Conservation (phyloP, 2,113 vertebrate genomes). For the Chaetura pelagica region DNA sequence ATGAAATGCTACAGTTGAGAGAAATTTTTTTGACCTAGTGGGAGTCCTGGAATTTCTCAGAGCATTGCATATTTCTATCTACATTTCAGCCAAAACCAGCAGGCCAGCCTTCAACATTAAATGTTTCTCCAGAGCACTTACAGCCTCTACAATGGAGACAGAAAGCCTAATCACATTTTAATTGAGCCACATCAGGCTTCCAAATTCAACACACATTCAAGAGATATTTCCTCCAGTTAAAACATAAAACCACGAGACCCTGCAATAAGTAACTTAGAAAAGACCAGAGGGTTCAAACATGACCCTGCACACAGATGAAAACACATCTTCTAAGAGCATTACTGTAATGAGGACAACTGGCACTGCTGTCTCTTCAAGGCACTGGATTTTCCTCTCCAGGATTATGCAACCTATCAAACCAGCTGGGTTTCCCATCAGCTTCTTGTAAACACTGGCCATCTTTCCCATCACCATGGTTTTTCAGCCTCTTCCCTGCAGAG, state of each 20-base stretch:
- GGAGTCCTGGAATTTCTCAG: conserved; percentile 71
- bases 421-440: not conserved
- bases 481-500: not conserved
- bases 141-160: conserved; percentile 52
- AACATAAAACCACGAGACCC: not conserved
- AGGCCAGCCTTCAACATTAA: conserved; percentile 48
- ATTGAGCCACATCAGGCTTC: conserved; percentile 52
- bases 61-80: conserved; percentile 40
- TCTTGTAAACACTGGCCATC: not conserved
- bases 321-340: not conserved
- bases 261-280: not conserved
- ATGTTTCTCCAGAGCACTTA: conserved; percentile 43
- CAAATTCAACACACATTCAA: conserved; percentile 47
- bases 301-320: not conserved
- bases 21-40: conserved; percentile 15
- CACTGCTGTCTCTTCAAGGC: not conserved
- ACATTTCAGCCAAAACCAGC: conserved; percentile 57
- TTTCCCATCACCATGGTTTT: not conserved
- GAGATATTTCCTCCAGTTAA: conserved; percentile 2
- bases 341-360: not conserved
- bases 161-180: conserved; percentile 63
- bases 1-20: conserved; percentile 42
- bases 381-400: not conserved
- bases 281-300: not conserved
- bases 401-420: not conserved